Base-by-base conservation (phyloP, 2,797 vertebrate species). In the Neoniphon sammara region DNA sequence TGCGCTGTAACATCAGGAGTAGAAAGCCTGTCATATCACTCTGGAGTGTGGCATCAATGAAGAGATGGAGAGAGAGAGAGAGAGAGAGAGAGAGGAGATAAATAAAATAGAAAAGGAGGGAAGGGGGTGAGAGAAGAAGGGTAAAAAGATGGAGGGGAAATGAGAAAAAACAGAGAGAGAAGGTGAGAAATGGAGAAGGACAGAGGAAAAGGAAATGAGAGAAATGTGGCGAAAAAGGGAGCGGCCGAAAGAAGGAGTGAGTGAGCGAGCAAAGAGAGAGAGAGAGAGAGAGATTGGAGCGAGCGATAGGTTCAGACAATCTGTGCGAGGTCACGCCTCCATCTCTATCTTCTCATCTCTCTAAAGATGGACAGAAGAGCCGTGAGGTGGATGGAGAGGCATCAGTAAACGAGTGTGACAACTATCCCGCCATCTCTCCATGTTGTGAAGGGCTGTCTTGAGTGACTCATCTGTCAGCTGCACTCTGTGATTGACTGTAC, bases 401-500 rank as follows among this genome's bases (percentile, higher is more conserved):
- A 36, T 80, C 83, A 65, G 80, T 73, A 85, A 86, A 82, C 44
- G 52, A 78, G 83, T 66, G 78, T 70, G 87, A 86, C 81, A 75
- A 75, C 70, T n/a, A 78, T 73, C 66, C 30, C 54, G 20, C 62
- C 1, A 30, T 46, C 74, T 70, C 30, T 52, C 62, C 64, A 0
- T 79, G 78, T 85, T 77, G 66, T 52, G 63, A 2, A 11, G 56
- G 50, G 47, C 50, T 52, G 65, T 77, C 80, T 31, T 0, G 56
- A 82, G 63, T 17, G 81, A 78, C 74, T 88, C 76, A 63, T 83
- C 70, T 71, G 85, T 86, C 84, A 76, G 27, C 57, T 62, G 34
- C 73, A 65, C 75, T 78, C 77, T 78, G 62, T 49, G 66, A 59
- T 61, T 25, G 73, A 55, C 53, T 49, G 55, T 74, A 66, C 30